phyloP scores from a whole-genome alignment of 2,113 vertebrate species.

The Proterorhinus semilunaris region DNA sequence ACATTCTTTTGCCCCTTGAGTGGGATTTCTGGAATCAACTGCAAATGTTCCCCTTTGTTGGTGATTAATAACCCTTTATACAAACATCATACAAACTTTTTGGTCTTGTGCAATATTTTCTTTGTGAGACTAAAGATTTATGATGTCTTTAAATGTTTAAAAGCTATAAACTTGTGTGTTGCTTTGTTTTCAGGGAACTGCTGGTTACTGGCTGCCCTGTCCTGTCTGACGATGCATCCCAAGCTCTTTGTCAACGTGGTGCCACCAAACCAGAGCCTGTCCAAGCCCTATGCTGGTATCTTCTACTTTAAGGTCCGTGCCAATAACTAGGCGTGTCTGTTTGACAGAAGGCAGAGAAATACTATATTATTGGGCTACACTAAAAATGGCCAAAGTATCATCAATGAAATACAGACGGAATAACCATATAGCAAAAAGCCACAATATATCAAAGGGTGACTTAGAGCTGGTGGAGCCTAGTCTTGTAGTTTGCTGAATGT shows the following conservation, averaged over 20 bases:
- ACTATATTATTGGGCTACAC: too few relatives aligned
- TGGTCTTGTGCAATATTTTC: neutral
- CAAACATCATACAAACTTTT: neutral
- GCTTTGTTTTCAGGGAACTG: slow-evolving; percentile 71
- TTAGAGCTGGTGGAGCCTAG: too few relatives aligned
- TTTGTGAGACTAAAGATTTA: neutral
- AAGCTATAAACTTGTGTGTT: neutral
- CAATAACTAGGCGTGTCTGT: neutral
- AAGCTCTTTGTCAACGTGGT: slow-evolving; percentile 77
- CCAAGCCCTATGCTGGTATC: slow-evolving; percentile 73
- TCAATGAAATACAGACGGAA: too few relatives aligned
- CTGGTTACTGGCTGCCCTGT: slow-evolving; percentile 79
- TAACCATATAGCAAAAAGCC: too few relatives aligned
- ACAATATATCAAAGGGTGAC: too few relatives aligned
- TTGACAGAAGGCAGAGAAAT: too few relatives aligned
- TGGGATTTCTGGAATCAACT: slow-evolving; percentile 13
- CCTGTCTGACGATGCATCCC: slow-evolving; percentile 77
- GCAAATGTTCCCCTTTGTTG: neutral
- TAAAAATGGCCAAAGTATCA: too few relatives aligned
- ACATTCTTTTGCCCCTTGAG: neutral
- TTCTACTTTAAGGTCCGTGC: slow-evolving; percentile 75
- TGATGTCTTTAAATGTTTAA: neutral
- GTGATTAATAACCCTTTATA: slow-evolving; percentile 2
- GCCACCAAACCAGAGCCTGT: slow-evolving; percentile 71
- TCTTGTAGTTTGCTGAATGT: too few relatives aligned